These are phyloP conservation scores for Teleiodes luculella DNA, from an alignment of 2,888 invertebrate species.

Conservation along the genomic window DNA sequence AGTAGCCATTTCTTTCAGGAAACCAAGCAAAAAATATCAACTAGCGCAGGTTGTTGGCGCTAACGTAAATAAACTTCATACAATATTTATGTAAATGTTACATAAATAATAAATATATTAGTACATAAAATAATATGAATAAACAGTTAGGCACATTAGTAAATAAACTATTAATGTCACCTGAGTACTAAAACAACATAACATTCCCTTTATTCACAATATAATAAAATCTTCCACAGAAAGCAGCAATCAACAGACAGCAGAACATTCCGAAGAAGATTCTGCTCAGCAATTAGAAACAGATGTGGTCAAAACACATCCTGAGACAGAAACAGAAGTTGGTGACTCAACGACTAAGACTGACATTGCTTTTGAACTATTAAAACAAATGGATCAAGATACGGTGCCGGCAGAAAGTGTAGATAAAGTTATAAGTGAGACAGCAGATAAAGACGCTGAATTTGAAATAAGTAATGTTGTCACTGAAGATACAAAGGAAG, in stretches of 20 bases:
- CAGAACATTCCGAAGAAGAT: constrained; percentile 55
- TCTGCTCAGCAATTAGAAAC: constrained; percentile 43
- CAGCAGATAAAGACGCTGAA: neutral
- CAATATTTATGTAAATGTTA: no score
- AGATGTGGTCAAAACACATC: constrained; percentile 25
- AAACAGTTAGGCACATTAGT: no score
- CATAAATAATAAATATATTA: no score
- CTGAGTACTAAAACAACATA: no score
- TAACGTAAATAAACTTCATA: no score
- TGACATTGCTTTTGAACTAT: neutral
- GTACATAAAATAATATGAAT: no score
- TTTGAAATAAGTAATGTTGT: constrained; percentile 15
- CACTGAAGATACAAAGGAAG: constrained; percentile 1
- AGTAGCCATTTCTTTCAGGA: no score
- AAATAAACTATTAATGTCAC: no score
- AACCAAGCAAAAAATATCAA: no score
- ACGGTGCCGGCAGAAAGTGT: neutral
- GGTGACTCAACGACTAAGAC: neutral
- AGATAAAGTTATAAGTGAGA: neutral
- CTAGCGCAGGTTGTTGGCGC: no score
- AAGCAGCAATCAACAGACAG: constrained; percentile 54
- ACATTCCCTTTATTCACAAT: no score
- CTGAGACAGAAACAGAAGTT: neutral
- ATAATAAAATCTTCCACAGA: constrained; percentile 41
- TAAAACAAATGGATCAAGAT: neutral